Evolutionary conservation across 1,140 invertebrate species (phyloP), one percentile per base, ranked within the genome.

Genomic region (Drosophila watanabei): DNA sequence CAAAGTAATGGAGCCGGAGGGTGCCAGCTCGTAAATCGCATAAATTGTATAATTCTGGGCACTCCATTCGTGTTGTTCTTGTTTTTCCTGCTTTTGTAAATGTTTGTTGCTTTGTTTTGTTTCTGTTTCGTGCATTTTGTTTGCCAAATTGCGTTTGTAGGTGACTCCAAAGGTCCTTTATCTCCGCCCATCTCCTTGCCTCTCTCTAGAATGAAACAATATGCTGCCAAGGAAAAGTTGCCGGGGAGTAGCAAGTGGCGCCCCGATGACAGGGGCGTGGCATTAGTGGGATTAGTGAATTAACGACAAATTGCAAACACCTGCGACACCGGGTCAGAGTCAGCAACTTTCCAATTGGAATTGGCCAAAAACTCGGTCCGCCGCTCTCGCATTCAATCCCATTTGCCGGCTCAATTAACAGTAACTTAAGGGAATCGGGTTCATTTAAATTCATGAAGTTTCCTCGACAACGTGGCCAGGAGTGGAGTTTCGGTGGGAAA

Each of bases 31-130:
- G 86, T 90, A 90, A 90, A 90, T 90, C 86, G 87, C 86, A 90
- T 90, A 90, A 90, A 90, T 90, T 90, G 86, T 90, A 90, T 90
- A 90, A 90, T 90, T 90, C 86, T 90, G 80, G 62, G 60, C 61
- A 57, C 61, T 79, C 41, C 76, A 77, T 87, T 82, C 62, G 71
- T 82, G 64, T 82, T 82, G 65, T 62, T 89, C 51, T 62, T 87
- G 60, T 71, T 78, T 46, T 18, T 7, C 51, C 37, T 54, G 28
- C 20, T 76, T 43, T 64, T 76, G 59, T 24, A 39, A 37, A 65
- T 58, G 58, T 48, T 76, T 80, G 59, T 54, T 63, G 60, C 28
- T 58, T 41, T 60, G 58, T 60, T 39, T 54, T 48, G 54, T 20
- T 62, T n/a, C 66, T 88, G 73, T 81, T 81, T 72, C 66, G 61